Evolutionary conservation across 2,797 vertebrate species (phyloP).

Genomic region (Rhynchonycteris naso): DNA sequence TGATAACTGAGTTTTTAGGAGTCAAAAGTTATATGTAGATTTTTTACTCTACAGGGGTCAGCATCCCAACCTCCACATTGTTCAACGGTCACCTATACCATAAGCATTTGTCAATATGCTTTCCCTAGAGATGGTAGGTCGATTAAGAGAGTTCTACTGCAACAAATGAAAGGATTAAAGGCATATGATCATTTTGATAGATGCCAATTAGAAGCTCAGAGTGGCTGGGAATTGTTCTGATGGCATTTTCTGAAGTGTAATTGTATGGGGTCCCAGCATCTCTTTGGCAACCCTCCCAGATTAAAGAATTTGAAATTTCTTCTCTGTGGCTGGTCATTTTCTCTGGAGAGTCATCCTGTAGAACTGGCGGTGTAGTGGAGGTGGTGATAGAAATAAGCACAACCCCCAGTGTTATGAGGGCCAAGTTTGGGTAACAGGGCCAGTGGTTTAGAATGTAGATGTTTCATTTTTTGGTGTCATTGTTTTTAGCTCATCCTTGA

Average conservation of each 20-base stretch:
- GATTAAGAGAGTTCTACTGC: not conserved
- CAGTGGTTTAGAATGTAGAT: not conserved
- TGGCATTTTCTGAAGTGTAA: conserved; percentile 1
- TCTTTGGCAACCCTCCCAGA: not conserved
- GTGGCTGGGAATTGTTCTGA: not conserved
- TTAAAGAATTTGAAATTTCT: not conserved
- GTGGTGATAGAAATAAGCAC: not conserved
- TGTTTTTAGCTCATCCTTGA: not conserved
- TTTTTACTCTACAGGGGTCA: not conserved
- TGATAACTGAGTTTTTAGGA: not conserved
- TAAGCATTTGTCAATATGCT: not conserved
- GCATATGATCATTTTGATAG: not conserved
- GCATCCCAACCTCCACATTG: not conserved
- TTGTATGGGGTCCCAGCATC: not conserved
- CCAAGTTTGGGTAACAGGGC: not conserved
- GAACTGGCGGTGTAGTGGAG: not conserved
- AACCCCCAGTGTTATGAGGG: not conserved
- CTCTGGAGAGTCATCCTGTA: not conserved
- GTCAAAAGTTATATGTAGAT: not conserved
- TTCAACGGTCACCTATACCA: not conserved
- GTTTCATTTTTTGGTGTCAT: not conserved
- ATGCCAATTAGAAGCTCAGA: not conserved
- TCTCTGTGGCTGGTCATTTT: not conserved
- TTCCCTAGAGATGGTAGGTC: not conserved
- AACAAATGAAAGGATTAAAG: not conserved